A percentile compares a stretch with the other conserved stretches of the same genome.
These are phyloP conservation scores for Cryptotis parvus DNA, from an alignment of 2,113 vertebrate species.

Conservation along the genomic window DNA sequence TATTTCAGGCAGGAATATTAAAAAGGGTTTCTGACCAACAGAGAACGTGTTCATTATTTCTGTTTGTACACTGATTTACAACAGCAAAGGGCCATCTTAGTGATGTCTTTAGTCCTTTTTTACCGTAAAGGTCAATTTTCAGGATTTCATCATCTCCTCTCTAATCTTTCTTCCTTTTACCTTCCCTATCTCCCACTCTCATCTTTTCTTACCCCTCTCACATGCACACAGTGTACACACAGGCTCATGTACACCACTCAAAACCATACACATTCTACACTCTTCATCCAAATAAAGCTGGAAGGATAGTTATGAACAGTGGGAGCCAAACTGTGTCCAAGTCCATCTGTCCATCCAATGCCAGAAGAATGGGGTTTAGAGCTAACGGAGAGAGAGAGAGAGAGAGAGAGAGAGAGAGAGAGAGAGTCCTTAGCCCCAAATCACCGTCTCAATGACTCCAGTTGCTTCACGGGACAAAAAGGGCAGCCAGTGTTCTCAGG, in stretches of 20 bases:
- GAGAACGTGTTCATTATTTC: constrained; percentile 68
- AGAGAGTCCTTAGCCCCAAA: constrained; percentile 62
- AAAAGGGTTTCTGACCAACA: constrained; percentile 63
- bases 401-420: constrained; percentile 72
- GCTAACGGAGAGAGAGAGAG: constrained; percentile 72
- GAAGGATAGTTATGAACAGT: background rate
- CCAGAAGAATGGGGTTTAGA: constrained; percentile 75
- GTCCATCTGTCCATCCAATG: constrained; percentile 33
- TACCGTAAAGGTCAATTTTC: constrained; percentile 25
- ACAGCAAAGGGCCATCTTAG: constrained; percentile 33
- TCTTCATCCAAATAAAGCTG: constrained; percentile 13
- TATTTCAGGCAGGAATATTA: constrained; percentile 68
- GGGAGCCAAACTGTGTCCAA: constrained; percentile 37
- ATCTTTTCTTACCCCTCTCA: background rate
- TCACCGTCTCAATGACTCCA: constrained; percentile 47
- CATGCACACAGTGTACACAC: background rate
- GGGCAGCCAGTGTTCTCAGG: background rate
- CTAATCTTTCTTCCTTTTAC: background rate
- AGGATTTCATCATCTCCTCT: background rate
- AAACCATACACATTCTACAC: background rate
- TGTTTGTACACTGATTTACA: constrained; percentile 69
- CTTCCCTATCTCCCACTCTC: background rate
- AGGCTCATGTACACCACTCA: background rate
- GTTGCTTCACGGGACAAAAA: background rate
- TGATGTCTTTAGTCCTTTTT: constrained; percentile 44